These are phyloP conservation scores for Hydraecia micacea DNA, from an alignment of 2,888 invertebrate species.

Conservation along the genomic window DNA sequence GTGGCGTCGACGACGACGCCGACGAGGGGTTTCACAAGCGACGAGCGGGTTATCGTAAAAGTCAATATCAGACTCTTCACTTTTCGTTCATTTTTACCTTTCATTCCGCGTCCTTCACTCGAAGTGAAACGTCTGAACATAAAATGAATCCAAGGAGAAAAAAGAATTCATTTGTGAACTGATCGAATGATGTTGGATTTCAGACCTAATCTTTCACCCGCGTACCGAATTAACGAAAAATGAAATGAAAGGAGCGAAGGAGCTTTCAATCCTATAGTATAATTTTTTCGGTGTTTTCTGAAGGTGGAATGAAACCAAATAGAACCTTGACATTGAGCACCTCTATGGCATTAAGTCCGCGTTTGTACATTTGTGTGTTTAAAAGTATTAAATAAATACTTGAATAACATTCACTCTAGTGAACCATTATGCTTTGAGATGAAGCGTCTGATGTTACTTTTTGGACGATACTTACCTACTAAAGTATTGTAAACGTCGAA, in stretches of 20 bases:
- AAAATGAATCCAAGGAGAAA: background rate
- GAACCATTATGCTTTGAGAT: background rate
- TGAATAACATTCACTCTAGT: background rate
- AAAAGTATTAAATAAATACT: too few relatives aligned
- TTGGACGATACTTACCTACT: background rate
- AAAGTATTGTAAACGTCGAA: too few relatives aligned
- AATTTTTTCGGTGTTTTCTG: background rate
- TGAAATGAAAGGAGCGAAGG: background rate
- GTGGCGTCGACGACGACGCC: constrained; percentile 73
- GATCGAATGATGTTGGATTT: too few relatives aligned
- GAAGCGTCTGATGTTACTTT: background rate
- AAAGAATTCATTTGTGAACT: background rate
- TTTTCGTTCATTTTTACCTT: background rate
- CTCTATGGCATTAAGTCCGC: too few relatives aligned
- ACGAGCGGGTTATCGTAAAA: constrained; percentile 38
- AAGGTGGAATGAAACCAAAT: background rate
- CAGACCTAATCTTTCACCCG: background rate
- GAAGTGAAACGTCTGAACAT: background rate
- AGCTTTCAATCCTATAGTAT: background rate
- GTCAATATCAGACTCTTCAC: background rate
- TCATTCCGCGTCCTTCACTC: background rate
- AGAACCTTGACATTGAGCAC: background rate
- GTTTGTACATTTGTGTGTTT: too few relatives aligned
- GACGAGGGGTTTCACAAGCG: constrained; percentile 42
- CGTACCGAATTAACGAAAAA: background rate